Evolutionary conservation across 1,140 invertebrate species (phyloP).

Genomic region (Anastrepha obliqua): DNA sequence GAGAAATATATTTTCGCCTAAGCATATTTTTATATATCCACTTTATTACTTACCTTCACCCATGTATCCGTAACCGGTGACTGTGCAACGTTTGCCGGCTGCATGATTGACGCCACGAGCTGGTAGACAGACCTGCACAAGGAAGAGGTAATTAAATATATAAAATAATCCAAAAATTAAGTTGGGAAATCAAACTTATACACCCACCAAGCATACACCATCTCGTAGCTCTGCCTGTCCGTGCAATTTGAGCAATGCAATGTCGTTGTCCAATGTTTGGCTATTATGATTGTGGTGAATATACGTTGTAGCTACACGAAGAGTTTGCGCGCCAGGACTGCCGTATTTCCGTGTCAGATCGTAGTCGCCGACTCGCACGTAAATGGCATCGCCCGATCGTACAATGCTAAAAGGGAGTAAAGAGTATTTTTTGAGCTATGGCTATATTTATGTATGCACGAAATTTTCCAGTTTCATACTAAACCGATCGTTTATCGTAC

Average conservation of each 20-base stretch:
- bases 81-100: constrained; percentile 91
- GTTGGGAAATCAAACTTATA: background rate
- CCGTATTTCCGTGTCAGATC: constrained; percentile 91
- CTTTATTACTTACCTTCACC: constrained; percentile 83
- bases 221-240: constrained; percentile 91
- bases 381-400: constrained; percentile 91
- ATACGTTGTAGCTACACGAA: constrained; percentile 92
- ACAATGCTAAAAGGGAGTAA: constrained; percentile 83
- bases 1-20: too few relatives aligned
- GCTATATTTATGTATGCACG: too few relatives aligned
- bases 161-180: background rate
- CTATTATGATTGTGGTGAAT: constrained; percentile 98
- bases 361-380: constrained; percentile 94
- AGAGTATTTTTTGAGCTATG: background rate
- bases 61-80: constrained; percentile 96
- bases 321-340: constrained; percentile 90
- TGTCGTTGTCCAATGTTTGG: constrained; percentile 96
- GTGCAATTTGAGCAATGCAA: constrained; percentile 93
- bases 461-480: too few relatives aligned
- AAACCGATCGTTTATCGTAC: too few relatives aligned
- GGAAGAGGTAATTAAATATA: background rate
- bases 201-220: constrained; percentile 80
- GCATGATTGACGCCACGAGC: constrained; percentile 88
- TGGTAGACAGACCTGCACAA: constrained; percentile 85
- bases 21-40: background rate